phyloP scores from a whole-genome alignment of 2,113 vertebrate species.

The Mesocricetus auratus region DNA sequence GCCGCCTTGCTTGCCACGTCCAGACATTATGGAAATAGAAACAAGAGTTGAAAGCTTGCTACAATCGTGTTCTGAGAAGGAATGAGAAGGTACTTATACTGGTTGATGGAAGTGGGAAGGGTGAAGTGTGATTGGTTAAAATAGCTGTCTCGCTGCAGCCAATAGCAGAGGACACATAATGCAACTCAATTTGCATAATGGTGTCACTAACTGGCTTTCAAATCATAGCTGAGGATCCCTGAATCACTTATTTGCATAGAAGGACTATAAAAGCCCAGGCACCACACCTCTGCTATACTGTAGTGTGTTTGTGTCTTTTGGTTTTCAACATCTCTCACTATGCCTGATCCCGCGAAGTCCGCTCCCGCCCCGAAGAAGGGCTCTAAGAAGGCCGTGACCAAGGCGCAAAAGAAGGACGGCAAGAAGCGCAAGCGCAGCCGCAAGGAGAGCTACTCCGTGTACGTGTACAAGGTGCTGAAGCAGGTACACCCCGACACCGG shows the following conservation, averaged over 20 bases:
- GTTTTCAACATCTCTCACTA: accelerated
- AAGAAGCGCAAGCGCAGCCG: background rate
- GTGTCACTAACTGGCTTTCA: background rate
- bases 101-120: background rate
- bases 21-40: background rate
- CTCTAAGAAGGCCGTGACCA: background rate
- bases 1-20: background rate
- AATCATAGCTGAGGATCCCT: background rate
- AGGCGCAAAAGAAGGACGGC: background rate
- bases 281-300: accelerated
- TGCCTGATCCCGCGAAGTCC: background rate
- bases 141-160: background rate
- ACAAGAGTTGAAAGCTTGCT: accelerated
- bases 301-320: too few species aligned
- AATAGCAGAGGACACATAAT: background rate
- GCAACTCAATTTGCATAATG: background rate
- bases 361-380: constrained; percentile 6
- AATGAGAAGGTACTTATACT: constrained; percentile 39
- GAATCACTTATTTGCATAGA: background rate
- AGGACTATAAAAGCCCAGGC: background rate
- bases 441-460: background rate
- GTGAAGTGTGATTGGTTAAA: background rate
- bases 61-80: accelerated
- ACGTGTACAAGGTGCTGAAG: background rate
- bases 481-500: background rate